phyloP scores from a whole-genome alignment of 2,888 invertebrate species.

The Podotricha telesiphe region DNA sequence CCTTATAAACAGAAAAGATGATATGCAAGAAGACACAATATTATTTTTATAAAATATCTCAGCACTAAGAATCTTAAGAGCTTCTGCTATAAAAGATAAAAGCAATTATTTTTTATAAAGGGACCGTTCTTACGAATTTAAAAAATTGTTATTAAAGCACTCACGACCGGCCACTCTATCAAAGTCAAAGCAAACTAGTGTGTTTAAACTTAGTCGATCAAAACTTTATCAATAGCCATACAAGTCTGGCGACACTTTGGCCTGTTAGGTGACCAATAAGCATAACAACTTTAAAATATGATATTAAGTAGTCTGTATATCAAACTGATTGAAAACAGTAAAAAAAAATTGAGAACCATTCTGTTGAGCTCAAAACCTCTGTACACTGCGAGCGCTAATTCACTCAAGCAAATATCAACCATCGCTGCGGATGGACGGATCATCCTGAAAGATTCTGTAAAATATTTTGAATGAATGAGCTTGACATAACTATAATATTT shows the following conservation, averaged over 20 bases:
- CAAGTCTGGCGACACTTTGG: slow-evolving; percentile 44
- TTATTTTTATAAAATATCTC: not conserved
- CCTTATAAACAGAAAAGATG: not conserved
- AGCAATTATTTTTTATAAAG: not conserved
- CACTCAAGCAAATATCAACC: not conserved
- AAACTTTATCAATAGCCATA: slow-evolving; percentile 72
- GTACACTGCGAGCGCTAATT: not conserved
- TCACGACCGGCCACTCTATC: slow-evolving; percentile 10
- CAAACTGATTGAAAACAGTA: not conserved
- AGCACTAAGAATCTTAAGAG: not conserved
- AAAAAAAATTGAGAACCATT: no score
- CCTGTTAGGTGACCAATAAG: not conserved
- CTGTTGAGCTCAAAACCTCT: slow-evolving; percentile 7
- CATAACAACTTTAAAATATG: slow-evolving; percentile 3
- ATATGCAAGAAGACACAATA: not conserved
- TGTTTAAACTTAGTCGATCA: slow-evolving; percentile 73
- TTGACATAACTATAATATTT: no score
- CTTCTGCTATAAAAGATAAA: not conserved
- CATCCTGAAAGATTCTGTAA: not conserved
- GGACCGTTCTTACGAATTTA: not conserved
- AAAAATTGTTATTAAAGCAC: slow-evolving; percentile 3
- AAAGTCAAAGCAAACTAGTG: slow-evolving; percentile 45
- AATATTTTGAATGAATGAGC: not conserved
- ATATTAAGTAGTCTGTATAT: not conserved
- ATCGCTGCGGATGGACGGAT: not conserved